Conservation (phyloP, 2,888 invertebrate genomes). For the Cheilosia pagana region DNA sequence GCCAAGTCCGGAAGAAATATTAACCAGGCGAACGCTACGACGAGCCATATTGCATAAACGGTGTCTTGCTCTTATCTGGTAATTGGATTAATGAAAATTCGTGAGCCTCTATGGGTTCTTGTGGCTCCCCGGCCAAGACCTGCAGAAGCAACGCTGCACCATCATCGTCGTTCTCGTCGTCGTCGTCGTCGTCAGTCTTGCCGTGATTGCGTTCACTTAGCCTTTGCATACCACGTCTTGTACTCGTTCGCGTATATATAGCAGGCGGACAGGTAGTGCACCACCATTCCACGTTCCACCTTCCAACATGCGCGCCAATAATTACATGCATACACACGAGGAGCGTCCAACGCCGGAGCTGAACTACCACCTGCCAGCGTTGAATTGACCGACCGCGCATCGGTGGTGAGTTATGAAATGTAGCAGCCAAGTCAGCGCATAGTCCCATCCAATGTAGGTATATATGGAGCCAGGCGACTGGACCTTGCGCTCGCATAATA, state of each 20-base stretch:
- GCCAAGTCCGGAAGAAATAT: constrained; percentile 70
- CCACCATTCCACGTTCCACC: constrained; percentile 72
- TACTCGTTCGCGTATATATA: constrained; percentile 28
- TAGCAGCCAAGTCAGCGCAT: constrained; percentile 65
- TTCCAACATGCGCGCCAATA: constrained; percentile 74
- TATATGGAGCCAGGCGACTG: constrained; percentile 33
- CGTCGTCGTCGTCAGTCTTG: constrained; percentile 48
- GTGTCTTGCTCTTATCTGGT: constrained; percentile 78
- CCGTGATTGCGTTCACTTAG: constrained; percentile 66
- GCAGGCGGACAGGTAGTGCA: constrained; percentile 75
- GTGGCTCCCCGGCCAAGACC: constrained; percentile 42
- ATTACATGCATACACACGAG: constrained; percentile 74
- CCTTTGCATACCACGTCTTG: constrained; percentile 71
- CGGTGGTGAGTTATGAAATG: constrained; percentile 72
- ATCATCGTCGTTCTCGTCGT: background rate
- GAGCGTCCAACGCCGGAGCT: background rate
- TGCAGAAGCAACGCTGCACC: constrained; percentile 32
- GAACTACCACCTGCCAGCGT: constrained; percentile 67
- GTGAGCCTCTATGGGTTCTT: constrained; percentile 71
- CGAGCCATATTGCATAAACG: constrained; percentile 64
- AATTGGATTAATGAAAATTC: constrained; percentile 80
- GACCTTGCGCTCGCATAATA: constrained; percentile 74
- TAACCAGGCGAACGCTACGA: constrained; percentile 33
- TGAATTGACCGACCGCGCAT: constrained; percentile 56
- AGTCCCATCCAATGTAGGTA: constrained; percentile 51